Conservation (phyloP, 2,797 vertebrate genomes). For the Pelochelys cantorii region DNA sequence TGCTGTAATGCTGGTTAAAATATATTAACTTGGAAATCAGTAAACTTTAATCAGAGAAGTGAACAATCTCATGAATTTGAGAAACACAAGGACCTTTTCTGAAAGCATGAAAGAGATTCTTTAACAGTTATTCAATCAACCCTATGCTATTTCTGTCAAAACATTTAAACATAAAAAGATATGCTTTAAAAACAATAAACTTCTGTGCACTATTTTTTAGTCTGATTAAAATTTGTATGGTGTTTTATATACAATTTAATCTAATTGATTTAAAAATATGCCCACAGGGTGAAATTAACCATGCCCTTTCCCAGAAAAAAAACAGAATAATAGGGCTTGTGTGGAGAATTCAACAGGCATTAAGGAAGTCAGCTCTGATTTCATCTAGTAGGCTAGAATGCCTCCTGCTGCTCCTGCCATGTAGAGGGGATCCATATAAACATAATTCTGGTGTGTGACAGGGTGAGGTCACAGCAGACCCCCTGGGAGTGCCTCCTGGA, state of each 20-base stretch:
- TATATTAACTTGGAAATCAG: not conserved
- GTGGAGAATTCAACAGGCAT: conserved; percentile 54
- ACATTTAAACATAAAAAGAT: not conserved
- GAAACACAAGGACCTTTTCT: not conserved
- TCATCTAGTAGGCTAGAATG: conserved; percentile 44
- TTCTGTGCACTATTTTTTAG: not conserved
- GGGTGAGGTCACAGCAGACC: too few species aligned
- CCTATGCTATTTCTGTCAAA: conserved; percentile 38
- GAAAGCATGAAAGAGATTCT: not conserved
- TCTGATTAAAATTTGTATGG: not conserved
- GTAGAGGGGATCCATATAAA: not conserved
- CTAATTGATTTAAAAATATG: not conserved
- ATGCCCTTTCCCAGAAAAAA: conserved; percentile 40
- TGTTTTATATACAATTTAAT: not conserved
- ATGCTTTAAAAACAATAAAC: not conserved
- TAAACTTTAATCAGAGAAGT: not conserved
- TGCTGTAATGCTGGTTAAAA: not conserved
- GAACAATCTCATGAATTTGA: not conserved
- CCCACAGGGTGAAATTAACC: not conserved
- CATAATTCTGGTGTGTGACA: not conserved
- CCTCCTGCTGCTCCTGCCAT: not conserved
- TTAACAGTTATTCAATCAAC: not conserved
- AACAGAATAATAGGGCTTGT: conserved; percentile 42
- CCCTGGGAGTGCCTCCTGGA: too few species aligned
- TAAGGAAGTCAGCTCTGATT: conserved; percentile 14